Conservation (phyloP, 2,888 invertebrate species). For the Erebia palarica region DNA sequence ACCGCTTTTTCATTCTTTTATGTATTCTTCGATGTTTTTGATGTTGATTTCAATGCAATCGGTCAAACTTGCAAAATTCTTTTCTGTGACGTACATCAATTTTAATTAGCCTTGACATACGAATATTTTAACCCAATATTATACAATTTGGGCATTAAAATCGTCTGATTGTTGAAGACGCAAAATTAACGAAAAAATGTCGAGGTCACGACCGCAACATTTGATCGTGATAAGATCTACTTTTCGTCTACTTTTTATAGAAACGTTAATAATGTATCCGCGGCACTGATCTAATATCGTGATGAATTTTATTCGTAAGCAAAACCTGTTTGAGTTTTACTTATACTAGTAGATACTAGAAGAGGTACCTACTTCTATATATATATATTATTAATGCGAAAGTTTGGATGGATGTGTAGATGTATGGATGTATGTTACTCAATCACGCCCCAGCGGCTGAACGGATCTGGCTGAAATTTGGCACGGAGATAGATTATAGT, state of each 20-base stretch:
- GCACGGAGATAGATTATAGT: no score
- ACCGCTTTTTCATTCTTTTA: no score
- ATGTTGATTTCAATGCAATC: no score
- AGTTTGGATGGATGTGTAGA: no score
- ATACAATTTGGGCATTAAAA: background rate
- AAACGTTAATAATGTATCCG: background rate
- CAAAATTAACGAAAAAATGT: conserved; percentile 17
- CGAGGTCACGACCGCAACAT: conserved; percentile 13
- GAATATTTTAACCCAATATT: conserved; percentile 15
- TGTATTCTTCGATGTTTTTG: no score
- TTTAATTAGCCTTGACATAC: conserved; percentile 2
- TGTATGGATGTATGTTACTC: no score
- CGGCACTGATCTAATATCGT: background rate
- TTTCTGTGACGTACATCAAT: background rate
- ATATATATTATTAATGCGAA: no score
- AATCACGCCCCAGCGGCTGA: no score
- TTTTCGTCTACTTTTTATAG: conserved; percentile 12
- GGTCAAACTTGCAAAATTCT: background rate
- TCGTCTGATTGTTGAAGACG: conserved; percentile 10
- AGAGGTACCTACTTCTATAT: no score
- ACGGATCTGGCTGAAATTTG: no score
- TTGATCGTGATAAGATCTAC: conserved; percentile 15
- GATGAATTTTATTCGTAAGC: background rate
- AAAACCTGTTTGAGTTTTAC: background rate
- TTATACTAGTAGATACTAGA: no score